Base-by-base conservation (phyloP, 2,113 vertebrate genomes). In the Cariama cristata region DNA sequence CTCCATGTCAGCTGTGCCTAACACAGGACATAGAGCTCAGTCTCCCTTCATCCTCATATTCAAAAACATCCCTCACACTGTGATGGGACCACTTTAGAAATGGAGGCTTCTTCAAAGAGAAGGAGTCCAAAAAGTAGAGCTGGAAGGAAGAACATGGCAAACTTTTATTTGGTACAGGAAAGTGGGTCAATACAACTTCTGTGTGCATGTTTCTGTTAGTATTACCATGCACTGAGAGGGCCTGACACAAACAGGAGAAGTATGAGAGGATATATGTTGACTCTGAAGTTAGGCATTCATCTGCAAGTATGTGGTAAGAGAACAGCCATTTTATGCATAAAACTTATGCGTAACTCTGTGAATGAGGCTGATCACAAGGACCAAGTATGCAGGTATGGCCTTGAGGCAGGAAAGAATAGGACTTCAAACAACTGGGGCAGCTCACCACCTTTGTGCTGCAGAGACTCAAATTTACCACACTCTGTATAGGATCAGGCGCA, bases 371-470 rank as follows among this genome's bases (percentile, higher is more conserved):
- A 15, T 72, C n/a, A 45, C 8, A 38, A 64, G 19, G 21, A n/a
- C 2, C 12, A 53, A 5, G 7, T 71, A 6, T 13, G 12, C 30
- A 79, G 9, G 14, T 30, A 44, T 0, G 1, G 11, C 21, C 20
- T 72, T 27, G 8, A 59, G 16, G 9, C 12, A 50, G 68, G 32
- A 47, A 87, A 73, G 8, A 69, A 35, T 2, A 35, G 12, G 11
- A 4, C 12, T 80, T 60, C 40, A 73, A 72, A 64, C 3, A 50
- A 13, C 5, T n/a, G 44, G 21, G 19, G 32, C 21, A 8, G 5
- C 20, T 86, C 38, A 33, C 6, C 12, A 38, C 16, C 6, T 72
- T 40, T 92, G 24, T 59, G 27, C 11, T 72, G 14, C 49, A 40
- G 50, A 73, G 7, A n/a, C 45, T 47, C 11, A 52, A 18, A 19